phyloP scores from a whole-genome alignment of 2,888 invertebrate genomes.

The Agrochola circellaris region DNA sequence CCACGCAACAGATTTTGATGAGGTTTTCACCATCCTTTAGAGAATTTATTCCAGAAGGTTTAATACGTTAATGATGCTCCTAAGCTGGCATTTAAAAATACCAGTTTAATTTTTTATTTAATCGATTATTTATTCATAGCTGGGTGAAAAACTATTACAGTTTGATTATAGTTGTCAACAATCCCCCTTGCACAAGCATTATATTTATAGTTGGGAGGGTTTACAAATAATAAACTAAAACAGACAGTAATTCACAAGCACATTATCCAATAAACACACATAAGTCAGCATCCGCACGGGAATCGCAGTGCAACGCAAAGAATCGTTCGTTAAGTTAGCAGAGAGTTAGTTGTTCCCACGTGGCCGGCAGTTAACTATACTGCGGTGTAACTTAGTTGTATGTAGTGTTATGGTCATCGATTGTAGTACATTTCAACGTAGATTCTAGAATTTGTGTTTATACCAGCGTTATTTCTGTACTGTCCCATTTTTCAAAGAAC shows the following conservation, averaged over 20 bases:
- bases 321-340: constrained; percentile 47
- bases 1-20: no score
- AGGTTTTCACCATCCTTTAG: no score
- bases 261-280: constrained; percentile 39
- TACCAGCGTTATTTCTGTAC: no score
- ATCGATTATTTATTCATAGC: no score
- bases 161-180: no score
- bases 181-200: background rate
- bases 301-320: constrained; percentile 38
- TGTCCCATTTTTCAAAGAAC: background rate
- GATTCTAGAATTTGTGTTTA: background rate
- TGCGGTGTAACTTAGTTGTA: constrained; percentile 11
- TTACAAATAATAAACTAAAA: background rate
- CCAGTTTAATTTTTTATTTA: no score
- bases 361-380: constrained; percentile 17
- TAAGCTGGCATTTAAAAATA: no score
- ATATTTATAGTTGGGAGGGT: background rate
- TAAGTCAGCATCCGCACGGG: constrained; percentile 37
- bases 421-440: constrained; percentile 5
- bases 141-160: no score
- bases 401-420: constrained; percentile 9
- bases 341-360: constrained; percentile 49
- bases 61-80: no score
- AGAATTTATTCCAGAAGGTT: no score
- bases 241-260: constrained; percentile 6